These are phyloP conservation scores for Halcyon leucocephala DNA, from an alignment of 2,797 vertebrate genomes.

Conservation along the genomic window DNA sequence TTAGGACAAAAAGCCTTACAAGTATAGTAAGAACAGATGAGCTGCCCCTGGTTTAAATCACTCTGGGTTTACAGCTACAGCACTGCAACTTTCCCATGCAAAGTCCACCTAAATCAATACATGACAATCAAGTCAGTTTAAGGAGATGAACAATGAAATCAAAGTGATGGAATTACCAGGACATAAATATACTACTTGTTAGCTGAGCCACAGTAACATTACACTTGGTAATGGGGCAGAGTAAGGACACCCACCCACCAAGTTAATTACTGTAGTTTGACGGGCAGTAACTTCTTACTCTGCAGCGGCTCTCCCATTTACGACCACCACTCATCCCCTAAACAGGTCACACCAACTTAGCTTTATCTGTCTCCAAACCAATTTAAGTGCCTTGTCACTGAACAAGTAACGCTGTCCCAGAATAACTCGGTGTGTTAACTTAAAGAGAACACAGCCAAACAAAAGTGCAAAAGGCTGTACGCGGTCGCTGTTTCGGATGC, in stretches of 20 bases:
- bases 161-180: constrained; percentile 23
- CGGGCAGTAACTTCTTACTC: background rate
- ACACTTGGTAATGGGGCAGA: background rate
- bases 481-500: background rate
- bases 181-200: constrained; percentile 44
- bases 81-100: background rate
- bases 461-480: background rate
- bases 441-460: background rate
- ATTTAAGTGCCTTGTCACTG: background rate
- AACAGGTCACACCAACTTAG: rapidly evolving
- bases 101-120: background rate
- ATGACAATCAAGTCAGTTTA: background rate
- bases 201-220: background rate
- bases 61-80: background rate
- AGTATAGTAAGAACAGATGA: background rate
- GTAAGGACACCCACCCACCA: background rate
- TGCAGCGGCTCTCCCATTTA: background rate
- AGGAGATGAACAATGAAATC: constrained; percentile 1
- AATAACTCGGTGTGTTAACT: background rate
- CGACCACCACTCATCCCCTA: background rate
- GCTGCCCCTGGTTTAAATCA: background rate
- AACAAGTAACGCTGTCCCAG: background rate
- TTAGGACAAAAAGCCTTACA: background rate
- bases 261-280: background rate
- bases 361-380: background rate